Conservation (phyloP, 2,797 vertebrate species). For the Hephaestus fuliginosus region DNA sequence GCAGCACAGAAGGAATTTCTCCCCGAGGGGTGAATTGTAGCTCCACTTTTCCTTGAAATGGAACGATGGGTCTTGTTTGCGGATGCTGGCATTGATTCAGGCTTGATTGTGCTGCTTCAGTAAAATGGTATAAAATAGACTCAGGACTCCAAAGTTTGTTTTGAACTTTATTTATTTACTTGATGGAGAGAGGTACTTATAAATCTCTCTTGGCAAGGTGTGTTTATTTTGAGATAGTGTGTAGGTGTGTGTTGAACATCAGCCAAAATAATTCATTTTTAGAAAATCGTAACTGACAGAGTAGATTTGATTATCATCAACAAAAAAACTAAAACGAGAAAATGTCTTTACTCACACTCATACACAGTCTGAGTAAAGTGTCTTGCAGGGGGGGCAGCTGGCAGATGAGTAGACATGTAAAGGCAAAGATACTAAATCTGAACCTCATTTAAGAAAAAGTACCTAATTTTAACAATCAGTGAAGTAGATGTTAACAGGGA, state of each 20-base stretch:
- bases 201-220: not conserved
- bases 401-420: not conserved
- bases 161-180: conserved; percentile 14
- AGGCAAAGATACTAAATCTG: not conserved
- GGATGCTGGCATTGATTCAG: conserved; percentile 24
- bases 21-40: conserved; percentile 37
- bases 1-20: conserved; percentile 55
- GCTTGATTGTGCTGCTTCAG: conserved; percentile 45
- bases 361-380: not conserved
- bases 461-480: conserved; percentile 2
- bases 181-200: not conserved
- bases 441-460: not conserved
- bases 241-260: not conserved
- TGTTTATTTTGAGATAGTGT: conserved; percentile 9
- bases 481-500: not conserved
- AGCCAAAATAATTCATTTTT: conserved; percentile 1
- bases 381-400: not conserved
- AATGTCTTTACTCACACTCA: not conserved
- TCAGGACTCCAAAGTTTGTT: not conserved
- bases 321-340: not conserved
- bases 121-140: conserved; percentile 28
- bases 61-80: conserved; percentile 31
- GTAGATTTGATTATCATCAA: not conserved
- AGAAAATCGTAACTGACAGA: not conserved
- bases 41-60: conserved; percentile 38